Evolutionary conservation across 2,113 vertebrate genomes (phyloP).

Genomic region (Rallus limicola): DNA sequence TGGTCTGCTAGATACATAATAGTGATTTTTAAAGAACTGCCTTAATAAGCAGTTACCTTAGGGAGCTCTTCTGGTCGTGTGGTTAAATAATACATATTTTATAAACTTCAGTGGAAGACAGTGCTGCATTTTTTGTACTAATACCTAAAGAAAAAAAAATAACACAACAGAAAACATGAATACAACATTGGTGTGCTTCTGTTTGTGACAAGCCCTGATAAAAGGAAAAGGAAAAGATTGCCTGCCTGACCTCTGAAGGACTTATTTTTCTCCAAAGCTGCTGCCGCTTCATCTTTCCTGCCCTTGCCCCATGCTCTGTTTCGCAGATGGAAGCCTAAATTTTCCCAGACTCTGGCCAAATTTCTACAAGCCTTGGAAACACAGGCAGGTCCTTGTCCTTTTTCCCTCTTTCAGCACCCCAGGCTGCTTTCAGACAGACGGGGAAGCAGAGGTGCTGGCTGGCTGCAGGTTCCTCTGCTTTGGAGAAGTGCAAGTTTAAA

Average conservation of each 20-base stretch:
- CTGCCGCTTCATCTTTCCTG: background rate
- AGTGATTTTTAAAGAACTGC: slow-evolving; percentile 57
- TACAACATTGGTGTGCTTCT: background rate
- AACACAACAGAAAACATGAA: background rate
- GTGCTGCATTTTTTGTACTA: background rate
- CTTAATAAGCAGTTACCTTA: slow-evolving; percentile 24
- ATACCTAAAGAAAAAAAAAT: background rate
- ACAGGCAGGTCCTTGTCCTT: background rate
- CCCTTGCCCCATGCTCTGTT: background rate
- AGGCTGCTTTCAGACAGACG: background rate
- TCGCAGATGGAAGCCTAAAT: background rate
- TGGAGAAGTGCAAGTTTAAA: background rate
- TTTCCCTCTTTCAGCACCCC: background rate
- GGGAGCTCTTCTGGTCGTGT: slow-evolving; percentile 31
- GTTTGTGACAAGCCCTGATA: background rate
- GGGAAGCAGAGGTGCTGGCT: background rate
- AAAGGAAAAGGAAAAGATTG: background rate
- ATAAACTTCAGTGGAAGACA: slow-evolving; percentile 24
- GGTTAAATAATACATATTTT: slow-evolving; percentile 52
- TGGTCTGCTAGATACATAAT: slow-evolving; percentile 50
- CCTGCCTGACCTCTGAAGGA: background rate
- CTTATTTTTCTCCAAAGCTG: background rate
- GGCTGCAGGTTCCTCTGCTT: background rate
- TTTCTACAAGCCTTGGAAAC: background rate
- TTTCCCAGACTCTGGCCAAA: background rate